A percentile compares a stretch with the other conserved stretches of the same genome.
Conservation (phyloP, 1,140 invertebrate species). For the Heterodera carotae region DNA sequence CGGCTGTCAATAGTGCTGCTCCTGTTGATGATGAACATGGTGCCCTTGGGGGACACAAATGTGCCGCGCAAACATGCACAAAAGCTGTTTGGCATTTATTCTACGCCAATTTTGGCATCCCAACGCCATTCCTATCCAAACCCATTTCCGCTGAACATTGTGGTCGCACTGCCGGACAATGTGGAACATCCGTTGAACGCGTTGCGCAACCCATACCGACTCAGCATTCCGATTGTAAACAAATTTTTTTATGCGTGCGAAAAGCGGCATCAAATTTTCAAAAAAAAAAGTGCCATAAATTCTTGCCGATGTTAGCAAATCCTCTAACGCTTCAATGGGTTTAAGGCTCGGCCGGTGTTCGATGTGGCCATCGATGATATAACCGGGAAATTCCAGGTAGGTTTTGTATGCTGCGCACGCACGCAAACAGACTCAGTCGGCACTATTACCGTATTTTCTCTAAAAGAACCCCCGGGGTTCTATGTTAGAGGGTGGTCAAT, state of each 20-base stretch:
- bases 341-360: slow-evolving; percentile 61
- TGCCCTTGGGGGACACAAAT: neutral
- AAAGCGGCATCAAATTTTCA: too few species aligned
- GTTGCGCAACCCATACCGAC: slow-evolving; percentile 54
- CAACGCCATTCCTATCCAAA: slow-evolving; percentile 31
- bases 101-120: neutral
- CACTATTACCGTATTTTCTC: too few species aligned
- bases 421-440: too few species aligned
- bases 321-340: neutral
- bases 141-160: slow-evolving; percentile 58
- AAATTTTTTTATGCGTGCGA: too few species aligned
- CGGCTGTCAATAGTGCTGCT: neutral
- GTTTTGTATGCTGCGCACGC: too few species aligned
- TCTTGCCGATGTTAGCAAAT: too few species aligned
- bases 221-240: slow-evolving; percentile 46
- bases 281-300: neutral
- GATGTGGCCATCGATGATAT: slow-evolving; percentile 62
- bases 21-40: slow-evolving; percentile 2
- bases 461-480: too few species aligned
- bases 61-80: neutral
- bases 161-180: slow-evolving; percentile 58
- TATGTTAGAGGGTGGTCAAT: too few species aligned
- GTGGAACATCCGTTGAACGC: slow-evolving; percentile 39
- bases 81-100: slow-evolving; percentile 9
- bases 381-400: slow-evolving; percentile 36